Percentiles rank a stretch among this genome's conserved stretches.
phyloP scores from a whole-genome alignment of 2,797 vertebrate genomes.

The Thaleichthys pacificus region DNA sequence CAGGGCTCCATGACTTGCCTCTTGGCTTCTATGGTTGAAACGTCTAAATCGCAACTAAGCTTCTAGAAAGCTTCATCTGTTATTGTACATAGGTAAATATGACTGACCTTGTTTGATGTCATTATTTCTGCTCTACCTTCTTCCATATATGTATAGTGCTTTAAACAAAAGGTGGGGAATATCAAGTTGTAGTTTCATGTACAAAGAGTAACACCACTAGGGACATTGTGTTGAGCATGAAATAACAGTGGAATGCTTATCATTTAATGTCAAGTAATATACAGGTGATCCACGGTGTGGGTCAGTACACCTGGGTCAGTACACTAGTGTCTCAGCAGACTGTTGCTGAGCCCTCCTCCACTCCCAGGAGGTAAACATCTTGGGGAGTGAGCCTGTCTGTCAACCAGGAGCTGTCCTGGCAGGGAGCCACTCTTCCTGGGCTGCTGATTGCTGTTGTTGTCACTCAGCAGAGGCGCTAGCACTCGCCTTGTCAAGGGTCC shows the following conservation, averaged over 20 bases:
- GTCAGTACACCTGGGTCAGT: not conserved
- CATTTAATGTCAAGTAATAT: not conserved
- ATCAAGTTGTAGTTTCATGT: not conserved
- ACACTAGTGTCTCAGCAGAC: not conserved
- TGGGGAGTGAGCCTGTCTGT: constrained; percentile 1
- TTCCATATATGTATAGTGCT: not conserved
- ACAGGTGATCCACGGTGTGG: not conserved
- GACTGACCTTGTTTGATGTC: not conserved
- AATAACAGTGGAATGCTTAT: not conserved
- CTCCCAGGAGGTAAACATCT: constrained; percentile 10
- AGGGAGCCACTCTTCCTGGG: constrained; percentile 28
- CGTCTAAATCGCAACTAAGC: not conserved
- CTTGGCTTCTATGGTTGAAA: not conserved
- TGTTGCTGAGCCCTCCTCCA: constrained; percentile 8
- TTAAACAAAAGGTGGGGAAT: not conserved
- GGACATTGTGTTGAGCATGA: not conserved
- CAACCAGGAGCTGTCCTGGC: constrained; percentile 30
- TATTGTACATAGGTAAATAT: not conserved
- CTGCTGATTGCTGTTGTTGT: constrained; percentile 51
- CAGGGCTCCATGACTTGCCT: not conserved
- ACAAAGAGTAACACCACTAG: not conserved
- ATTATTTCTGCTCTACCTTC: not conserved
- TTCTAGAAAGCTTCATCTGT: not conserved
- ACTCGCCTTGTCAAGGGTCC: constrained; percentile 36
- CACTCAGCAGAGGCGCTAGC: constrained; percentile 51